Base-by-base conservation (phyloP, 2,888 invertebrate genomes). In the Drosophila mimetica region DNA sequence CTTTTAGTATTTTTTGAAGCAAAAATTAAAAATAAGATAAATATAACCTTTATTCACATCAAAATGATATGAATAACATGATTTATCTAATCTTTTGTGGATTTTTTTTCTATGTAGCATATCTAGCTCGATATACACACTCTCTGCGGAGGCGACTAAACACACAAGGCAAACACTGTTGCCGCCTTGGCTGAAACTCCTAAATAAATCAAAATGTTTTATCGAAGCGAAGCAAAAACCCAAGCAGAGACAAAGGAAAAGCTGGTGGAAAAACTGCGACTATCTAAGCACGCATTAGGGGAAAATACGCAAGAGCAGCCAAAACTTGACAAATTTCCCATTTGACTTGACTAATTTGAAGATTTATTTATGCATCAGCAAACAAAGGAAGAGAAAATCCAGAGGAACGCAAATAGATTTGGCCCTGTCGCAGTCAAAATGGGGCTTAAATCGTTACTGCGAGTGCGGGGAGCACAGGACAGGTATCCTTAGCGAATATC, bases 311-410 rank as follows among this genome's bases (percentile, higher is more conserved):
- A 14, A 34, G 8, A 20, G 4, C 50, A 51, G 50, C 28, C 28
- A 28, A 37, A 60, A 44, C 50, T 57, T 69, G 69, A 69, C 71
- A 70, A 63, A 70, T 70, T 55, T 59, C 54, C 60, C 59, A 67
- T 60, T 52, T 25, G 69, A 32, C 52, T 59, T 69, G 69, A 67
- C 69, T 69, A 69, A 69, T 69, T 69, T 52, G 59, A 42, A 53
- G 69, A 69, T 69, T 69, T 69, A 67, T 67, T 50, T 66, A 66
- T 64, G 63, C 63, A 64, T 64, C 63, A 63, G 64, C 52, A 63
- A n/a, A 63, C 52, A 25, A 25, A 36, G 6, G 34, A 53, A 50
- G 37, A 22, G 30, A 44, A 44, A 51, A 44, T 44, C 51, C 51
- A 63, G 34, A 22, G 66, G 47, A 54, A 65, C 65, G 66, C 54